phyloP scores from a whole-genome alignment of 2,797 vertebrate genomes.

The Tapirus indicus region DNA sequence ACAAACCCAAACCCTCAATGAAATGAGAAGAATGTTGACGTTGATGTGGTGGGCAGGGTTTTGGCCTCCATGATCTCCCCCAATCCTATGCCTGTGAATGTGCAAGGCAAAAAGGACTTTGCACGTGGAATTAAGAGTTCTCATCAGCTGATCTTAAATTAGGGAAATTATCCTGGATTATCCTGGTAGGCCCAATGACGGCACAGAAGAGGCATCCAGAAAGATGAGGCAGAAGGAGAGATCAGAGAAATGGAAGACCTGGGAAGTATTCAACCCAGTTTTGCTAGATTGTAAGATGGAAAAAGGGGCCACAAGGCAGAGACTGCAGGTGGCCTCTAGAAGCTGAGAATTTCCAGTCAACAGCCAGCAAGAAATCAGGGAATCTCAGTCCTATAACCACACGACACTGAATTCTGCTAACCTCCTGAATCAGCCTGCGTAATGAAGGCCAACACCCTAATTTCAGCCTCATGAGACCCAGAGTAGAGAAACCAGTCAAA shows the following conservation, averaged over 20 bases:
- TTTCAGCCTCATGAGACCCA: not conserved
- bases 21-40: not conserved
- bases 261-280: not conserved
- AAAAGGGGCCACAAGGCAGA: not conserved
- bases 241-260: not conserved
- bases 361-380: not conserved
- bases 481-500: not conserved
- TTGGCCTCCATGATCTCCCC: not conserved
- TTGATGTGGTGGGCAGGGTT: not conserved
- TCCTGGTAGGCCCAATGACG: not conserved
- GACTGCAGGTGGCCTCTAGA: not conserved
- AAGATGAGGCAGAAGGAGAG: not conserved
- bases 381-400: not conserved
- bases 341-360: not conserved
- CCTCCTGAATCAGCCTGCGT: not conserved
- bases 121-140: not conserved
- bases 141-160: not conserved
- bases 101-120: not conserved
- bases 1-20: not conserved
- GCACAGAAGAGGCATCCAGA: not conserved
- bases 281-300: not conserved
- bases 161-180: not conserved
- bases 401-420: not conserved
- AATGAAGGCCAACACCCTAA: not conserved
- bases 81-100: not conserved